These are phyloP conservation scores for Drosophila borborema DNA, from an alignment of 2,888 invertebrate species.

Conservation along the genomic window DNA sequence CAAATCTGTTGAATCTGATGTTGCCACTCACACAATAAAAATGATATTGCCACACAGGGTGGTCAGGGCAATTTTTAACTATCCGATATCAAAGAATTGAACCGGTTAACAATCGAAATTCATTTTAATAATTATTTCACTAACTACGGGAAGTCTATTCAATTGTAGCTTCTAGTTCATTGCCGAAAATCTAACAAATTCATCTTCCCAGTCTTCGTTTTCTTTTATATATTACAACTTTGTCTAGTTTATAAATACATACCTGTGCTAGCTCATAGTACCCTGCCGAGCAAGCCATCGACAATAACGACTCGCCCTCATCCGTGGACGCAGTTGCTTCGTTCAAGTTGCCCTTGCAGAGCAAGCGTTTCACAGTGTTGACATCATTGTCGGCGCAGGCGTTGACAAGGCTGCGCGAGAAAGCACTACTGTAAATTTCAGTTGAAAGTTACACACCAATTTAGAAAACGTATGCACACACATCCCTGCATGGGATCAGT, in stretches of 20 bases:
- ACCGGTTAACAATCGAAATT: background rate
- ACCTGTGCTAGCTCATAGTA: slow-evolving; percentile 99
- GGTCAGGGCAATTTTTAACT: background rate
- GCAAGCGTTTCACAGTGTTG: slow-evolving; percentile 94
- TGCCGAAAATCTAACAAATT: background rate
- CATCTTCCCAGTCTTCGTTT: background rate
- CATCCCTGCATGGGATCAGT: background rate
- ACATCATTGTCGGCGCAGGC: slow-evolving; percentile 98
- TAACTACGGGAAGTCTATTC: too few species aligned
- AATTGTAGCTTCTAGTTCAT: background rate
- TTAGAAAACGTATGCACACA: background rate
- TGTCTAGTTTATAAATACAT: slow-evolving; percentile 45
- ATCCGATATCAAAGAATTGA: background rate
- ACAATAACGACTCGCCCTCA: slow-evolving; percentile 98
- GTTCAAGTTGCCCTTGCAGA: slow-evolving; percentile 96
- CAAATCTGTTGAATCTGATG: slow-evolving; percentile 11
- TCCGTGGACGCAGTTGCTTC: slow-evolving; percentile 92
- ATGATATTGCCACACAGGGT: slow-evolving; percentile 21
- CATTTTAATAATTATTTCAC: background rate
- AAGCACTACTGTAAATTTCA: slow-evolving; percentile 76
- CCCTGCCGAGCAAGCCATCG: slow-evolving; percentile 98
- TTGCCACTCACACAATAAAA: slow-evolving; percentile 25
- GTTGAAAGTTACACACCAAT: slow-evolving; percentile 18
- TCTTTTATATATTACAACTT: background rate
- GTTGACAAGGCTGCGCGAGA: slow-evolving; percentile 92